These are phyloP conservation scores for Embiotoca jacksoni DNA, from an alignment of 2,113 vertebrate species.

Conservation along the genomic window DNA sequence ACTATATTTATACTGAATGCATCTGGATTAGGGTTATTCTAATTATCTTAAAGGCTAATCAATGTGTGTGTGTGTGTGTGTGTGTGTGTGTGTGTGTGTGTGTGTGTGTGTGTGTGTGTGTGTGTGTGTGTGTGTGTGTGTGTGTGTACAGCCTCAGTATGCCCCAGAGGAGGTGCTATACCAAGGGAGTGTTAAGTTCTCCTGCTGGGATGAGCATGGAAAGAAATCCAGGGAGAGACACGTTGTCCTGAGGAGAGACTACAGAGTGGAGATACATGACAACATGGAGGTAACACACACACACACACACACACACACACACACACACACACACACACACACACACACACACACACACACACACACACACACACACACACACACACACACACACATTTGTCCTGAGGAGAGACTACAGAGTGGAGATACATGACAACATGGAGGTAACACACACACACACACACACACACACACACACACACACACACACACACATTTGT, in stretches of 20 bases:
- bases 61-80: slow-evolving; percentile 20
- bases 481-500: too few relatives aligned
- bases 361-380: not conserved
- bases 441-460: slow-evolving; percentile 81
- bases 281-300: slow-evolving; percentile 86
- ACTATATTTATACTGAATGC: not conserved
- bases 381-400: slow-evolving; percentile 52
- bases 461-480: not conserved
- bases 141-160: slow-evolving; percentile 72
- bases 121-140: slow-evolving; percentile 76
- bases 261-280: slow-evolving; percentile 90
- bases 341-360: not conserved
- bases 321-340: too few relatives aligned
- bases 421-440: slow-evolving; percentile 90
- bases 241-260: slow-evolving; percentile 84
- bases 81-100: slow-evolving; percentile 82
- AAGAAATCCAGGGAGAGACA: slow-evolving; percentile 92
- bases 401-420: slow-evolving; percentile 85
- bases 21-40: slow-evolving; percentile 59
- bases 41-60: slow-evolving; percentile 1
- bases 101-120: slow-evolving; percentile 76
- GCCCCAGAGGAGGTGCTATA: slow-evolving; percentile 83
- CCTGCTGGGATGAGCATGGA: slow-evolving; percentile 83
- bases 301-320: not conserved
- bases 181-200: slow-evolving; percentile 84